Conservation (phyloP, 2,888 invertebrate genomes). For the Coronaproctus castanopsis region DNA sequence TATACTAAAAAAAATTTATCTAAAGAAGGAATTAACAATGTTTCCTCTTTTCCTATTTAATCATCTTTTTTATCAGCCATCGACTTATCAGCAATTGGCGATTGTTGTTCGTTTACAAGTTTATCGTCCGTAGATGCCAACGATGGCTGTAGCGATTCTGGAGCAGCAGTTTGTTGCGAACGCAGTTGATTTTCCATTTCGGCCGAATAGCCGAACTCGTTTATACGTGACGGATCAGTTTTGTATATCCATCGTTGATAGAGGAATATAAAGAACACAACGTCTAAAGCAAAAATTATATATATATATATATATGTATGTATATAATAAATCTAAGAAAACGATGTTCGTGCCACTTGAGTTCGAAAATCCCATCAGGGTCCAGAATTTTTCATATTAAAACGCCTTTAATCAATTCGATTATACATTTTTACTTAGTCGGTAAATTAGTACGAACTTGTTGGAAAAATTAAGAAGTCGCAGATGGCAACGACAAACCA, state of each 20-base stretch:
- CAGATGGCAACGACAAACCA: too few relatives aligned
- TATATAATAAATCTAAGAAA: neutral
- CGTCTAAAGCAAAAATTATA: constrained; percentile 37
- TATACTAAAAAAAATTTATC: too few relatives aligned
- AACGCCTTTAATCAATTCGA: too few relatives aligned
- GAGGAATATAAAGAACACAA: constrained; percentile 94
- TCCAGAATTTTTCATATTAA: too few relatives aligned
- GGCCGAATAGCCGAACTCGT: constrained; percentile 95
- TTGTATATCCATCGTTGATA: constrained; percentile 99
- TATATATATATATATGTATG: constrained; percentile 2
- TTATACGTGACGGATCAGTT: constrained; percentile 80
- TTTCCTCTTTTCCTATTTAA: too few relatives aligned
- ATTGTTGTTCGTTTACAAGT: neutral
- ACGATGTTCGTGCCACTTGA: too few relatives aligned
- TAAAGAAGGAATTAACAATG: too few relatives aligned
- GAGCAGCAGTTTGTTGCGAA: constrained; percentile 2
- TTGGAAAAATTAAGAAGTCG: too few relatives aligned
- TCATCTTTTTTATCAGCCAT: neutral
- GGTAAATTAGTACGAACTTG: too few relatives aligned
- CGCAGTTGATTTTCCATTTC: constrained; percentile 43
- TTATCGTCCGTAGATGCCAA: neutral
- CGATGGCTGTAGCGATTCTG: neutral
- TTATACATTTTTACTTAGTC: too few relatives aligned
- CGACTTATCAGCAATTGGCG: neutral
- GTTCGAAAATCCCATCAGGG: too few relatives aligned